Conservation (phyloP, 2,113 vertebrate genomes). For the Promerops cafer region DNA sequence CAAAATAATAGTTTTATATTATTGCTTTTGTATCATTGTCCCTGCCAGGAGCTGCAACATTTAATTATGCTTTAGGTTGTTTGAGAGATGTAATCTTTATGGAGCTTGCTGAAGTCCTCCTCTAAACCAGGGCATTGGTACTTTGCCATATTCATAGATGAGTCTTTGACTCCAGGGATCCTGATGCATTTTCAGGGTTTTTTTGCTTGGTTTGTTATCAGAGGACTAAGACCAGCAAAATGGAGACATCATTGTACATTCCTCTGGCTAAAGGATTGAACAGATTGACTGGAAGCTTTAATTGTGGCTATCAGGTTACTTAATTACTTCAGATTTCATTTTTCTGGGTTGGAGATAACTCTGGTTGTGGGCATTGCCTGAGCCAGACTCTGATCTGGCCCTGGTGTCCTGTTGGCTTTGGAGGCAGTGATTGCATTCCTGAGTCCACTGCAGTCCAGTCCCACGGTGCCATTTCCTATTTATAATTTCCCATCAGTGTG, state of each 20-base stretch:
- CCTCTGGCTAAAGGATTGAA: neutral
- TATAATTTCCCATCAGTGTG: neutral
- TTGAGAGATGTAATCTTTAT: neutral
- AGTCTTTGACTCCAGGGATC: neutral
- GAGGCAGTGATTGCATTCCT: neutral
- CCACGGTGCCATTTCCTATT: neutral
- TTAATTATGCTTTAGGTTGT: neutral
- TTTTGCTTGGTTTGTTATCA: neutral
- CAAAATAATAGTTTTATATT: neutral
- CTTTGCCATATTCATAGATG: neutral
- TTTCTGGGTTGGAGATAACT: neutral
- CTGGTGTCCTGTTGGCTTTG: neutral
- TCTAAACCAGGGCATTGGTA: neutral
- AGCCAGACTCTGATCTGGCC: neutral
- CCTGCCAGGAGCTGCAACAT: neutral
- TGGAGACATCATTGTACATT: neutral
- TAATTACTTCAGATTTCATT: neutral
- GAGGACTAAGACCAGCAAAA: neutral
- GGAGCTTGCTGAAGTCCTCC: neutral
- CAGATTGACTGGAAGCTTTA: neutral
- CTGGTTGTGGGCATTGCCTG: neutral
- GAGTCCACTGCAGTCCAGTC: neutral
- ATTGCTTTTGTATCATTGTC: neutral
- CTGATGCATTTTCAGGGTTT: neutral
- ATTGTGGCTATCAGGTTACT: neutral